phyloP scores from a whole-genome alignment of 1,140 invertebrate genomes.

The Zaprionus vittiger region DNA sequence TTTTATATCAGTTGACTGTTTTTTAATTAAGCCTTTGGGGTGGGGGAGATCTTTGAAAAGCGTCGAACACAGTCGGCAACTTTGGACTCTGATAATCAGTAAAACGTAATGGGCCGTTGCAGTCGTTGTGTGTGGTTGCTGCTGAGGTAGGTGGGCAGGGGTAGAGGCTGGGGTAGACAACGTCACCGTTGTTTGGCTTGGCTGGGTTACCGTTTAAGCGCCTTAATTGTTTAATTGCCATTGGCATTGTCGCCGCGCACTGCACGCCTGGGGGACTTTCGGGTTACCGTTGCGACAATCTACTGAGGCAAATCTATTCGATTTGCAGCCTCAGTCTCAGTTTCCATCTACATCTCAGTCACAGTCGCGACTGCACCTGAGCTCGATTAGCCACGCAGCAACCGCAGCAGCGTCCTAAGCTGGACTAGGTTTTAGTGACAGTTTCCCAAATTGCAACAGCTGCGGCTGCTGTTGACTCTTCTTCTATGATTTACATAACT shows the following conservation, averaged over 20 bases:
- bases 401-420: neutral
- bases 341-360: neutral
- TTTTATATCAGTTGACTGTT: slow-evolving; percentile 54
- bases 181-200: slow-evolving; percentile 42
- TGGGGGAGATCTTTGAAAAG: slow-evolving; percentile 33
- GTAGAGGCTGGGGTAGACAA: slow-evolving; percentile 1
- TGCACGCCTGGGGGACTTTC: slow-evolving; percentile 53
- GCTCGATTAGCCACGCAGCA: slow-evolving; percentile 17
- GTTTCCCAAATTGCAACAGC: neutral
- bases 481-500: neutral
- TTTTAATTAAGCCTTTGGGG: slow-evolving; percentile 66
- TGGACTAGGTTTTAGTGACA: neutral
- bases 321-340: slow-evolving; percentile 53
- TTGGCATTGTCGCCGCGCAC: slow-evolving; percentile 29
- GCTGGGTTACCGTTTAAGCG: slow-evolving; percentile 66
- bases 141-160: neutral
- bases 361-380: slow-evolving; percentile 18
- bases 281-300: slow-evolving; percentile 61
- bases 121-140: slow-evolving; percentile 15
- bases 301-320: slow-evolving; percentile 69
- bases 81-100: slow-evolving; percentile 52
- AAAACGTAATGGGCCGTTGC: slow-evolving; percentile 52
- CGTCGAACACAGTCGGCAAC: slow-evolving; percentile 33
- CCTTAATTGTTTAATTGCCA: slow-evolving; percentile 79
- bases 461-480: neutral